Evolutionary conservation across 2,113 vertebrate species (phyloP), one percentile per base, ranked within the genome.

Genomic region (Pachypanchax playfairii): DNA sequence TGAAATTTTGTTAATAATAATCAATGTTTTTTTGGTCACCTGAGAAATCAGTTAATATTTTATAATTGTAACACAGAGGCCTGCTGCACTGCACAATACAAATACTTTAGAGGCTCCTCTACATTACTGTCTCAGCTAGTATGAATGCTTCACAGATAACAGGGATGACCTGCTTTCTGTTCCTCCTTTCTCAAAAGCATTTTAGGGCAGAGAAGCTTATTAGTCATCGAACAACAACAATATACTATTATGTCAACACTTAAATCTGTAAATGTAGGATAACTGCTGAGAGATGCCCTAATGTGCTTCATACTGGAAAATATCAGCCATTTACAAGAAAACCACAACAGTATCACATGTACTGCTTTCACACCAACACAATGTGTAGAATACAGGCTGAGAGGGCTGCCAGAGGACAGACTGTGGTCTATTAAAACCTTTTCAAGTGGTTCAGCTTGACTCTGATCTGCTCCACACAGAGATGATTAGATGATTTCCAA

Each of bases 401-500:
- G 48, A 39, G 44, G 5, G 38, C 63, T 72, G 73, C 58, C 58
- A 52, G 65, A 15, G 44, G 22, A 79, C 41, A 17, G 21, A 54
- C 35, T n/a, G 15, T 7, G 57, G 51, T 73, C 17, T 17, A 18
- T 38, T 66, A 17, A 70, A 76, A 49, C 42, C 39, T 20, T 44
- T 70, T 75, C 51, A 59, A 81, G 56, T 41, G 56, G 85, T 83
- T 82, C 17, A 55, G 67, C 83, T 78, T 80, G 59, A 66, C 69
- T 51, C 38, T 21, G 42, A 70, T 76, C 62, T 65, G 52, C 50
- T 80, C 21, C 4, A 59, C 75, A 84, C 71, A 68, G 85, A 59
- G 63, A 75, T 22, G 26, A 22, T 61, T 80, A 75, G 81, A 79
- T 49, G 17, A 17, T 61, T 65, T 85, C 86, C 84, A 80, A 80